phyloP scores from a whole-genome alignment of 2,888 invertebrate species.

The Troides helena region DNA sequence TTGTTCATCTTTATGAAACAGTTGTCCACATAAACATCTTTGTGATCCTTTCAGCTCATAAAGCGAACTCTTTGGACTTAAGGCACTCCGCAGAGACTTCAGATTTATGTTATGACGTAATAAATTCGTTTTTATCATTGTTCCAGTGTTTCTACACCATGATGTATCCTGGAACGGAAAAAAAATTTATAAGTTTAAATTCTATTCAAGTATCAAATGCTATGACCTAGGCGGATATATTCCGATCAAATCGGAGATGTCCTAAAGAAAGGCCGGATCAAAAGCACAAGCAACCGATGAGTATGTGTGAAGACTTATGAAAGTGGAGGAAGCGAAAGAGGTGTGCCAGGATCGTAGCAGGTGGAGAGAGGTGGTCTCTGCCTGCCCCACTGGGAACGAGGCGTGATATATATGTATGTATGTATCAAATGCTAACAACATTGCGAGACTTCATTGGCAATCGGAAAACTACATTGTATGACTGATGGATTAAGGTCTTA shows the following conservation, averaged over 20 bases:
- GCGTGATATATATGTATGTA: no score
- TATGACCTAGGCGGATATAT: neutral
- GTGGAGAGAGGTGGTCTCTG: no score
- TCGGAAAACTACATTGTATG: neutral
- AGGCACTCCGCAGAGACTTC: constrained; percentile 1
- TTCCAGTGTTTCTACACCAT: constrained; percentile 11
- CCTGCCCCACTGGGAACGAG: no score
- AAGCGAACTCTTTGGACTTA: constrained; percentile 2
- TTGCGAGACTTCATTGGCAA: neutral
- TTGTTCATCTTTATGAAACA: constrained; percentile 32
- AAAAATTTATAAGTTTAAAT: neutral
- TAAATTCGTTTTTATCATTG: constrained; percentile 23
- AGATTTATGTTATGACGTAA: constrained; percentile 9
- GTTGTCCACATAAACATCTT: constrained; percentile 39
- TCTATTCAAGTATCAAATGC: no score
- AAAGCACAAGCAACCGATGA: no score
- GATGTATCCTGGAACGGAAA: constrained; percentile 5
- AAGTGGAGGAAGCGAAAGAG: no score
- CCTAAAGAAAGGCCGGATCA: no score
- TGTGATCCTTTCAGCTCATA: neutral
- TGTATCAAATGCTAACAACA: neutral
- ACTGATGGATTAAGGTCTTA: neutral
- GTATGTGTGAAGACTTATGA: no score
- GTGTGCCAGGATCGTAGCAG: no score
- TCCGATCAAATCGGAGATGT: no score